These are phyloP conservation scores for Opisthograptis luteolata DNA, from an alignment of 2,888 invertebrate species.

Conservation along the genomic window DNA sequence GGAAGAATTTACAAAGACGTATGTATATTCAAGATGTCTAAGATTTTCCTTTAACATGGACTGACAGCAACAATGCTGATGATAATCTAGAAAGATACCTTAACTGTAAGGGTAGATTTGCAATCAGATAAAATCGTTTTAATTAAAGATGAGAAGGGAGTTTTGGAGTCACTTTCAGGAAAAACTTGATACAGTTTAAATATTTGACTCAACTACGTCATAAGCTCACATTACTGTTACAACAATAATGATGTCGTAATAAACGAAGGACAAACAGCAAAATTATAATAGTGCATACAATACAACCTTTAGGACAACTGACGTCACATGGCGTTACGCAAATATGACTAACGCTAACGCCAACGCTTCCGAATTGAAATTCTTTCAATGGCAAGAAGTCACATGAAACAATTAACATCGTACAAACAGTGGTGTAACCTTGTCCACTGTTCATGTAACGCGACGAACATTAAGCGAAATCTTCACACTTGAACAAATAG, in stretches of 20 bases:
- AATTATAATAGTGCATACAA: constrained; percentile 10
- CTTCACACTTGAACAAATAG: constrained; percentile 72
- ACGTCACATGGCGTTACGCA: constrained; percentile 11
- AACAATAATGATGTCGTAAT: constrained; percentile 3
- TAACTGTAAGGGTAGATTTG: no score
- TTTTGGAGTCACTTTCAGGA: no score
- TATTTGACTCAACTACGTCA: constrained; percentile 10
- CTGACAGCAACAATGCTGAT: no score
- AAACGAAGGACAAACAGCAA: constrained; percentile 25
- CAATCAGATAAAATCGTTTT: no score
- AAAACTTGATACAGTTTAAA: neutral
- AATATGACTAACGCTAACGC: constrained; percentile 28
- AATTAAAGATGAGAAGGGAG: no score
- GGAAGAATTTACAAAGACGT: no score
- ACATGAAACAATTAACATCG: constrained; percentile 34
- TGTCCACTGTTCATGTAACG: constrained; percentile 31
- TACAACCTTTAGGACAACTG: constrained; percentile 7
- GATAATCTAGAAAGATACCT: no score
- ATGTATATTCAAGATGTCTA: no score
- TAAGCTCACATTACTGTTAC: neutral
- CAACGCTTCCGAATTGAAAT: constrained; percentile 35
- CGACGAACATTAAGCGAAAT: constrained; percentile 47
- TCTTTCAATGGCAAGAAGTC: constrained; percentile 28
- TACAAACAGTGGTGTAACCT: constrained; percentile 38
- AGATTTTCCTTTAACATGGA: no score